phyloP scores from a whole-genome alignment of 2,888 invertebrate species.

The Papilio gigon region DNA sequence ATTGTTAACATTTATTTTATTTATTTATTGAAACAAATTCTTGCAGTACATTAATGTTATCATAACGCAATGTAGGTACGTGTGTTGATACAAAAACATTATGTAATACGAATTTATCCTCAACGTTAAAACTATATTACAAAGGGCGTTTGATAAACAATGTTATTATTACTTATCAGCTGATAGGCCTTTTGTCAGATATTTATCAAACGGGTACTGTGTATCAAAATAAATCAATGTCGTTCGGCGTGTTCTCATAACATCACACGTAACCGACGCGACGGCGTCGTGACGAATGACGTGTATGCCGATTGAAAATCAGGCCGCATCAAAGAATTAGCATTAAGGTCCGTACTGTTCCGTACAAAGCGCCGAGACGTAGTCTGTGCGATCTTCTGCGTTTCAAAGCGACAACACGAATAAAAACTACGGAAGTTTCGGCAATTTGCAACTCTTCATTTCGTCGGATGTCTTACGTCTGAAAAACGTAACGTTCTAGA shows the following conservation, averaged over 20 bases:
- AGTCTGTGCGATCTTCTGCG: conserved; percentile 28
- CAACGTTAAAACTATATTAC: conserved; percentile 16
- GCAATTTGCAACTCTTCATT: conserved; percentile 37
- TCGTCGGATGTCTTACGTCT: conserved; percentile 22
- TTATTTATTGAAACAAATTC: no score
- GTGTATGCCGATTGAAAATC: conserved; percentile 65
- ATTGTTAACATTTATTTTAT: conserved; percentile 5
- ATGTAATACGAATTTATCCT: conserved; percentile 17
- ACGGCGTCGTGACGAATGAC: conserved; percentile 38
- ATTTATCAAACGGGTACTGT: conserved; percentile 25
- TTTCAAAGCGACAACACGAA: conserved; percentile 33
- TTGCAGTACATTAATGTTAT: not conserved
- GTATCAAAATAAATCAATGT: conserved; percentile 38
- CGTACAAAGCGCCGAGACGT: conserved; percentile 49
- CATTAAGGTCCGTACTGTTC: conserved; percentile 65
- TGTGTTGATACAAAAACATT: not conserved
- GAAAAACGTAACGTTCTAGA: not conserved
- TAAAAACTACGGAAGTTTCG: conserved; percentile 34
- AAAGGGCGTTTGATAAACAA: conserved; percentile 26
- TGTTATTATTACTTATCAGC: conserved; percentile 30
- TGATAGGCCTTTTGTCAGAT: conserved; percentile 27
- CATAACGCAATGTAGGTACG: not conserved
- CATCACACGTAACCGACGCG: conserved; percentile 46
- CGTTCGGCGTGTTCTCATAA: conserved; percentile 36
- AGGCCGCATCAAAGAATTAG: conserved; percentile 73